Percentiles rank a stretch among this genome's conserved stretches.
Conservation (phyloP, 2,113 vertebrate genomes). For the Clupea harengus region DNA sequence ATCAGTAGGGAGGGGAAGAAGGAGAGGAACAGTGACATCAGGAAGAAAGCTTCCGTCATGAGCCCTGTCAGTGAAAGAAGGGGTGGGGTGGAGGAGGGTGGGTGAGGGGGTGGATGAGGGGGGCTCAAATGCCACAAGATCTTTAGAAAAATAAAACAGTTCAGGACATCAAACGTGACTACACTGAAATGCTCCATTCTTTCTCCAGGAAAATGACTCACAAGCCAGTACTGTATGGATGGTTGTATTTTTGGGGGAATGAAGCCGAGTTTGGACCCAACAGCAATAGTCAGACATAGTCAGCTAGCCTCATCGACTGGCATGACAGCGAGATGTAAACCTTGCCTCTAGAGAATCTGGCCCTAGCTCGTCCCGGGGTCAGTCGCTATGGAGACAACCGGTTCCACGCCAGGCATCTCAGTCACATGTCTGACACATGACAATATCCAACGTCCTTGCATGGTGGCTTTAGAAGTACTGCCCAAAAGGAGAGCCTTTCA, state of each 20-base stretch:
- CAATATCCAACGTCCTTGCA: no score
- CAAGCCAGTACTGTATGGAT: neutral
- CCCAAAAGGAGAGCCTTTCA: neutral
- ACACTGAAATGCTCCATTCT: neutral
- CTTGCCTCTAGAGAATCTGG: neutral
- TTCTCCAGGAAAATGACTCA: neutral
- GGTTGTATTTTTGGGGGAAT: neutral
- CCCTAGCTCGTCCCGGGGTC: neutral
- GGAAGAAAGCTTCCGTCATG: slow-evolving; percentile 57
- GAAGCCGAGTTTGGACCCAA: no score
- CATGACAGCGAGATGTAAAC: neutral
- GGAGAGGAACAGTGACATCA: slow-evolving; percentile 47
- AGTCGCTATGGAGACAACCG: neutral
- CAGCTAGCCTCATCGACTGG: neutral
- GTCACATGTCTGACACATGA: neutral
- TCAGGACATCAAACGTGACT: neutral
- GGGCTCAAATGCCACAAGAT: neutral
- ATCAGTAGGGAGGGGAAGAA: neutral
- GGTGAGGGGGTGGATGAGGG: no score
- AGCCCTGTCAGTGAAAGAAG: slow-evolving; percentile 35
- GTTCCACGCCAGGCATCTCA: neutral
- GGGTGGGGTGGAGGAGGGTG: neutral
- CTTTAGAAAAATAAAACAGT: slow-evolving; percentile 3
- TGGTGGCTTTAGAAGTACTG: neutral
- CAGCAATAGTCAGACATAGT: neutral